phyloP scores from a whole-genome alignment of 2,888 invertebrate species.

The Agonopterix alstromeriana region DNA sequence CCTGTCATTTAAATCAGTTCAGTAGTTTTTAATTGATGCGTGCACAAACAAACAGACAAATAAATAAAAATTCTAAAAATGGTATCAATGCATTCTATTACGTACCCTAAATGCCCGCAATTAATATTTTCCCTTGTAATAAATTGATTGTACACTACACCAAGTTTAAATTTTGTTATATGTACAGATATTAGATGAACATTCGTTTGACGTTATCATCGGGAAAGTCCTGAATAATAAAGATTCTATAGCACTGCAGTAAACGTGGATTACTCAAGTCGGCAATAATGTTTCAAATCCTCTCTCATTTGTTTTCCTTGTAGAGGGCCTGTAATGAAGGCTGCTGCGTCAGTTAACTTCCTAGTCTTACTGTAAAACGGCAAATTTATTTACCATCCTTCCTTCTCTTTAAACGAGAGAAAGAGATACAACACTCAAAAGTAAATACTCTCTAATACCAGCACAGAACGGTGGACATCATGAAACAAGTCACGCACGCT shows the following conservation, averaged over 20 bases:
- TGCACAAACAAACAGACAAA: too few species aligned
- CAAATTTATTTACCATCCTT: conserved; percentile 10
- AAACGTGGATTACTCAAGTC: conserved; percentile 31
- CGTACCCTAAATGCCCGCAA: too few species aligned
- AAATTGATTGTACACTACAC: too few species aligned
- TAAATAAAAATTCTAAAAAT: too few species aligned
- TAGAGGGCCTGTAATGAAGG: conserved; percentile 37
- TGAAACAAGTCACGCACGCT: conserved; percentile 51
- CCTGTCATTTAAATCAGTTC: too few species aligned
- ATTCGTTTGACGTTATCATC: too few species aligned
- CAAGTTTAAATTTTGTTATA: too few species aligned
- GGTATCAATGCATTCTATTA: too few species aligned
- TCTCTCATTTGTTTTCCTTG: conserved; percentile 33
- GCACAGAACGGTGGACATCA: conserved; percentile 35
- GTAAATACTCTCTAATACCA: conserved; percentile 38
- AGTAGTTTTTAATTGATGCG: too few species aligned
- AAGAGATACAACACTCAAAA: conserved; percentile 24
- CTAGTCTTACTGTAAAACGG: conserved; percentile 12
- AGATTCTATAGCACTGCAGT: conserved; percentile 7
- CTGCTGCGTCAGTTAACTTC: conserved; percentile 35
- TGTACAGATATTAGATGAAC: too few species aligned
- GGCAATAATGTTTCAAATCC: conserved; percentile 24
- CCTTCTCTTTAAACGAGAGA: conserved; percentile 16
- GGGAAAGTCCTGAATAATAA: too few species aligned
- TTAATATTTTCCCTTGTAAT: too few species aligned